These are phyloP conservation scores for Luperina testacea DNA, from an alignment of 2,888 invertebrate genomes.

Conservation along the genomic window DNA sequence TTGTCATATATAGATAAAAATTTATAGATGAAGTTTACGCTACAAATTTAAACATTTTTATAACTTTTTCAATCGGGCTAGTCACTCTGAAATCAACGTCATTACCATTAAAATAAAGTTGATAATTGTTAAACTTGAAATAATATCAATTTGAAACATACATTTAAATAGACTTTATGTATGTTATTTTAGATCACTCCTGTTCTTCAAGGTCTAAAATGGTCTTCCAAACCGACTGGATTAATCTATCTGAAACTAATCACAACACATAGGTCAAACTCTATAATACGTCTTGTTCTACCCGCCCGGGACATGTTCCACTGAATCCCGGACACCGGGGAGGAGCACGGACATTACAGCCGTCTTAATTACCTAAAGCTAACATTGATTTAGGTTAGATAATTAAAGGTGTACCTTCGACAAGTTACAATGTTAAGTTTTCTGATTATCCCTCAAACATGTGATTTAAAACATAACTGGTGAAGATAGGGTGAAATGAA, in stretches of 20 bases:
- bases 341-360: slow-evolving; percentile 23
- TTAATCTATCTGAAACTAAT: not conserved
- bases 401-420: not conserved
- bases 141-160: too few species aligned
- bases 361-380: slow-evolving; percentile 37
- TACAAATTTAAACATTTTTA: too few species aligned
- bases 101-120: not conserved
- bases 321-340: slow-evolving; percentile 14
- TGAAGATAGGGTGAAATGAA: too few species aligned
- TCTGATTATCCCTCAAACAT: too few species aligned
- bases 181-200: too few species aligned
- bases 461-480: too few species aligned
- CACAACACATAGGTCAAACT: not conserved
- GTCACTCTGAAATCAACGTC: too few species aligned
- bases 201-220: not conserved
- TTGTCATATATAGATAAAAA: not conserved
- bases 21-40: too few species aligned
- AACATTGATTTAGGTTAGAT: slow-evolving; percentile 20
- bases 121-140: not conserved
- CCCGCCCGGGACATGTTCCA: slow-evolving; percentile 16
- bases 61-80: too few species aligned
- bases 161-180: too few species aligned
- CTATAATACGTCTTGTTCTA: slow-evolving; percentile 25
- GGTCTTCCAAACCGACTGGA: not conserved
- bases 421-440: too few species aligned